Percentiles rank a stretch among this genome's conserved stretches.
These are phyloP conservation scores for Cataglyphis hispanica DNA, from an alignment of 1,140 invertebrate species.

Conservation along the genomic window DNA sequence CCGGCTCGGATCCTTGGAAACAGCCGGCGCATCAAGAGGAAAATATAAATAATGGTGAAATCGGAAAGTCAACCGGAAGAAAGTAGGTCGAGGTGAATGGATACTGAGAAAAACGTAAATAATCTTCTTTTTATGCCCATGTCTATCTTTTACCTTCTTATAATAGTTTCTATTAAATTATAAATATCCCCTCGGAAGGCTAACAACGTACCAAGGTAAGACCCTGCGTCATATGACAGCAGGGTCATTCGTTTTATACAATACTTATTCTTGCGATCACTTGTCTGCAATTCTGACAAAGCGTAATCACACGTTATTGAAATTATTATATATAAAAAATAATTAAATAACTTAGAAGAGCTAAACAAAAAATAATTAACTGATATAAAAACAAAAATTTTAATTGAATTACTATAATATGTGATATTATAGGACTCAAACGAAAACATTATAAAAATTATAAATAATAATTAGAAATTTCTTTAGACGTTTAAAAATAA, in stretches of 20 bases:
- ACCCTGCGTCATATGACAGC: conserved; percentile 27
- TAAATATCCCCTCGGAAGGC: conserved; percentile 44
- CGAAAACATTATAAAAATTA: too few relatives aligned
- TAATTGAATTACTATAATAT: too few relatives aligned
- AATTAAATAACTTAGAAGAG: neutral
- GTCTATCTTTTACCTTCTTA: conserved; percentile 28
- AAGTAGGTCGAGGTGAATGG: conserved; percentile 65
- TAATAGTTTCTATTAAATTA: conserved; percentile 45
- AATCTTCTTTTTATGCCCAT: conserved; percentile 24
- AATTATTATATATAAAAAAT: conserved; percentile 4
- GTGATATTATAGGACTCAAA: too few relatives aligned
- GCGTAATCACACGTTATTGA: neutral
- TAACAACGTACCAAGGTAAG: conserved; percentile 19
- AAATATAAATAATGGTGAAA: conserved; percentile 65
- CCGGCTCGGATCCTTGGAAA: conserved; percentile 27
- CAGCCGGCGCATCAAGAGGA: neutral
- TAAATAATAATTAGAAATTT: too few relatives aligned
- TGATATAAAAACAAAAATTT: neutral
- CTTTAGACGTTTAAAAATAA: too few relatives aligned
- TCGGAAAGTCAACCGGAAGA: conserved; percentile 51
- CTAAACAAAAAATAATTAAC: neutral
- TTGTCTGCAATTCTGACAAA: neutral
- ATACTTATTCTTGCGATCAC: conserved; percentile 3
- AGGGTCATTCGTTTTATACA: neutral
- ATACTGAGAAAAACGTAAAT: conserved; percentile 25